These are phyloP conservation scores for Ceratoteleas bidentatus DNA, from an alignment of 1,140 invertebrate genomes.

Conservation along the genomic window DNA sequence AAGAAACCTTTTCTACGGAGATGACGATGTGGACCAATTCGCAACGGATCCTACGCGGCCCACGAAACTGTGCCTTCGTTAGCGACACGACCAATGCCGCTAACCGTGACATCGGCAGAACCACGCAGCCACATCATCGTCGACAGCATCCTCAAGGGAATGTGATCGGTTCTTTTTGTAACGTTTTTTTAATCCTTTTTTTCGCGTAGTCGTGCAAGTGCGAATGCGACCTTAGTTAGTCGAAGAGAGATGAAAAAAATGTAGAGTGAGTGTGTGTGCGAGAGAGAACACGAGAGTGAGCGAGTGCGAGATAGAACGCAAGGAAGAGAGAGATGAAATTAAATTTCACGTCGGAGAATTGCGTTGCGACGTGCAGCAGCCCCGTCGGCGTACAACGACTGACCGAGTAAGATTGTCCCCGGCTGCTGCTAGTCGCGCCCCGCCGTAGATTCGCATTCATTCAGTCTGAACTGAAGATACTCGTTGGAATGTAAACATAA, in stretches of 20 bases:
- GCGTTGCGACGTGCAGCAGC: conserved; percentile 56
- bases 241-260: conserved; percentile 49
- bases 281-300: no score
- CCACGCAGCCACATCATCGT: conserved; percentile 71
- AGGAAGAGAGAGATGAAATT: conserved; percentile 46
- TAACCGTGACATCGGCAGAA: conserved; percentile 66
- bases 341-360: conserved; percentile 38
- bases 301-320: no score
- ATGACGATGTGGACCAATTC: conserved; percentile 65
- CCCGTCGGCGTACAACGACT: conserved; percentile 1
- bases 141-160: conserved; percentile 64
- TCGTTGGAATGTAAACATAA: conserved; percentile 63
- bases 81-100: conserved; percentile 70
- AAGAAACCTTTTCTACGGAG: conserved; percentile 66
- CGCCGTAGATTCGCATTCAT: conserved; percentile 40
- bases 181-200: conserved; percentile 47
- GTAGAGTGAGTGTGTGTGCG: no score
- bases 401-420: not conserved
- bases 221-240: conserved; percentile 62
- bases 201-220: conserved; percentile 52
- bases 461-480: conserved; percentile 55
- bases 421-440: conserved; percentile 61
- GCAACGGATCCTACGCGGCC: conserved; percentile 73
- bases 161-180: conserved; percentile 59
- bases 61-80: conserved; percentile 80